These are phyloP conservation scores for Temnothorax nylanderi DNA, from an alignment of 1,140 invertebrate species.

Conservation along the genomic window DNA sequence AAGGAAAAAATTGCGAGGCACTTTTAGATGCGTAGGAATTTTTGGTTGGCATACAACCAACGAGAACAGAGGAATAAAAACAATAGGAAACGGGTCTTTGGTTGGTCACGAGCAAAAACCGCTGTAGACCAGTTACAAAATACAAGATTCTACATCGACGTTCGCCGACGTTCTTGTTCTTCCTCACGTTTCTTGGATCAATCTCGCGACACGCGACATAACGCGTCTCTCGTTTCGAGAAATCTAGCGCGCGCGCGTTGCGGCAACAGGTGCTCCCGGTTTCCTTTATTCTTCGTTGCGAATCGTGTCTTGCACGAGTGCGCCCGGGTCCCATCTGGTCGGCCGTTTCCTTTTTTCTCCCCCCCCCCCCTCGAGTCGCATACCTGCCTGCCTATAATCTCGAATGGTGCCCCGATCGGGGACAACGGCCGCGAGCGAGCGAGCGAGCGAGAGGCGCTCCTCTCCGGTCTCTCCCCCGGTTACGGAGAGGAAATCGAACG, in stretches of 20 bases:
- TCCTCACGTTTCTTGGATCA: neutral
- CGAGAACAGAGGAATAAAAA: too few relatives aligned
- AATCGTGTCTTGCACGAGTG: conserved; percentile 67
- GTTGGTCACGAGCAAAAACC: too few relatives aligned
- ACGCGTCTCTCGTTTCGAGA: neutral
- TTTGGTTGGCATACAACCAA: too few relatives aligned
- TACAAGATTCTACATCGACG: neutral
- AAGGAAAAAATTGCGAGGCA: too few relatives aligned
- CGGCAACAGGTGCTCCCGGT: conserved; percentile 65
- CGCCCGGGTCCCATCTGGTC: conserved; percentile 70
- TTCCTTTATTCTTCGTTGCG: conserved; percentile 72
- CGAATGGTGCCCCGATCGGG: conserved; percentile 61
- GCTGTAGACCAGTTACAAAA: too few relatives aligned
- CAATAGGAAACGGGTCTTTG: too few relatives aligned
- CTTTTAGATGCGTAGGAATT: too few relatives aligned
- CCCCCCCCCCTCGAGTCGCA: conserved; percentile 54
- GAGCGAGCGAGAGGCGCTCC: conserved; percentile 4
- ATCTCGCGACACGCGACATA: neutral
- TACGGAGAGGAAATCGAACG: conserved; percentile 31
- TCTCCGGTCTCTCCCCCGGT: conserved; percentile 21
- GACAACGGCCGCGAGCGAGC: conserved; percentile 66
- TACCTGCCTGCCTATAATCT: conserved; percentile 67
- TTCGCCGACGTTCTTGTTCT: neutral
- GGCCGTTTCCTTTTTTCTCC: conserved; percentile 62
- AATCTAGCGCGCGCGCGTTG: conserved; percentile 20